Evolutionary conservation across 2,113 vertebrate genomes (phyloP), one percentile per base, ranked within the genome.

Genomic region (Ellobius talpinus): DNA sequence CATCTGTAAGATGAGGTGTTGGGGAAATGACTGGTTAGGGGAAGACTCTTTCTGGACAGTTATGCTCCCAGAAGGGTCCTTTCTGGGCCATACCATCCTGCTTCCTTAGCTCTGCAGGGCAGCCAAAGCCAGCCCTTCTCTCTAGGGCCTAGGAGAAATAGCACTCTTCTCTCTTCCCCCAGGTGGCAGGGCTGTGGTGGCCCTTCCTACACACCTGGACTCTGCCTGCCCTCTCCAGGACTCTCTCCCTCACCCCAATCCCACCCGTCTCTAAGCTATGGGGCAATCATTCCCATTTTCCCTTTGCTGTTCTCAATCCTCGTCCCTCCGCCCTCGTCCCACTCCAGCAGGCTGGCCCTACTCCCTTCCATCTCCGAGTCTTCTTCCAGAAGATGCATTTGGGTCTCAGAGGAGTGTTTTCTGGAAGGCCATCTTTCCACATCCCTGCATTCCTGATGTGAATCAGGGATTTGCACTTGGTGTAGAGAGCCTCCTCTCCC

Each of bases 401-500:
- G 95, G 94, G 97, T 97, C 92, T 0, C 36, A 97, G 96, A 97
- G 91, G 97, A 98, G 97, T 96, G 47, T 96, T 91, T 96, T 91
- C 93, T 95, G 96, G 96, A 96, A 97, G 95, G 87, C 70, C 65
- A 7, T 74, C 95, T 91, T 92, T 93, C 87, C 39, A 79, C 0
- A 0, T 68, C 92, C 85, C 86, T 88, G 93, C 97, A 72, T 98
- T 97, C 97, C 97, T 97, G 96, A 94, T 45, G 65, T 76, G 52
- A 96, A 98, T 98, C 97, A 98, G 90, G 97, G 90, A 98, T 98
- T 98, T 98, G 98, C 98, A 98, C 98, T 98, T 65, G 98, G 96
- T 97, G 97, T 87, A 74, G 98, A 97, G 97, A 97, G 97, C 89
- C 61, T 63, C 81, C 94, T 97, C 81, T 65, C 94, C 95, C 61